These are phyloP conservation scores for Julus scanicus DNA, from an alignment of 2,888 invertebrate species.

Conservation along the genomic window DNA sequence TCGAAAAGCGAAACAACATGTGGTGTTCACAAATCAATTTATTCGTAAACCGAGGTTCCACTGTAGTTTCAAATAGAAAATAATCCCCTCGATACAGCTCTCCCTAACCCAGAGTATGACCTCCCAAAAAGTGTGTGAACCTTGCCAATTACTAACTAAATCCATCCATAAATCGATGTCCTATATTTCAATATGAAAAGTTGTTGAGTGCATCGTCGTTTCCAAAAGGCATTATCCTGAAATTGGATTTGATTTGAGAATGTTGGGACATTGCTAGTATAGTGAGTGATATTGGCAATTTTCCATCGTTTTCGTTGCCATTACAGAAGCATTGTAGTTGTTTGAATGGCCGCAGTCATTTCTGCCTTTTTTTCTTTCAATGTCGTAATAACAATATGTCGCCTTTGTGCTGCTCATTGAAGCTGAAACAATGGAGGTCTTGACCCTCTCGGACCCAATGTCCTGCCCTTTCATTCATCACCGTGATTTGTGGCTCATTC, in stretches of 20 bases:
- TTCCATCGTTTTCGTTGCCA: conserved; percentile 23
- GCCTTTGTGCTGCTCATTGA: neutral
- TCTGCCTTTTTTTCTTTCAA: neutral
- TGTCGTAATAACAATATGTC: conserved; percentile 27
- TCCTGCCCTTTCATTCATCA: conserved; percentile 28
- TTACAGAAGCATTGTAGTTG: conserved; percentile 8
- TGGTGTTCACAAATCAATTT: too few species aligned
- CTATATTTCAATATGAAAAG: neutral
- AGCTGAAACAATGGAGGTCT: conserved; percentile 39
- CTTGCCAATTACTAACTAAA: too few species aligned
- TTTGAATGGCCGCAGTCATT: neutral
- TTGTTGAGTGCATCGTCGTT: neutral
- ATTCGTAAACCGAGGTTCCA: too few species aligned
- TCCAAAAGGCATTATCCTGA: neutral
- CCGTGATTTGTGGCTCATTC: conserved; percentile 31
- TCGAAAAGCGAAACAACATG: too few species aligned
- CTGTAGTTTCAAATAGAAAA: too few species aligned
- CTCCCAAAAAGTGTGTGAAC: too few species aligned
- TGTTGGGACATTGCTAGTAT: neutral
- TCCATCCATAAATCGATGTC: too few species aligned
- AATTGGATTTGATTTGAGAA: conserved; percentile 39
- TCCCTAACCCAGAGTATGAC: too few species aligned
- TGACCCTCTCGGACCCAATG: neutral
- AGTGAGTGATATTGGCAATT: conserved; percentile 25
- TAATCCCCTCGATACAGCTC: too few species aligned